These are phyloP conservation scores for Drosophila bocqueti DNA, from an alignment of 1,140 invertebrate species.

Conservation along the genomic window DNA sequence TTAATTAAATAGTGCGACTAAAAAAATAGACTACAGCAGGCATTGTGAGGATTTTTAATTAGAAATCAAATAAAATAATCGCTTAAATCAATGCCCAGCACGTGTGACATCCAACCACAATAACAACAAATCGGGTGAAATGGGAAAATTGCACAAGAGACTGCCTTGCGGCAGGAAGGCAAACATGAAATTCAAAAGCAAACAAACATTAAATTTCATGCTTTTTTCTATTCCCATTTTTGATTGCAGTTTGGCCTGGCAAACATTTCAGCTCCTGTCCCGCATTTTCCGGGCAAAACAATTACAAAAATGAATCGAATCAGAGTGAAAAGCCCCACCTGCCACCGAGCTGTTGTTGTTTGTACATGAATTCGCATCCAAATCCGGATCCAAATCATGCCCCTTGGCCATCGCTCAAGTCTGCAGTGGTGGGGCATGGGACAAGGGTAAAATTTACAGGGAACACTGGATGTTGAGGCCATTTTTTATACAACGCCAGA, in stretches of 20 bases:
- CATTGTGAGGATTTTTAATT: conserved; percentile 69
- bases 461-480: conserved; percentile 1
- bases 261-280: conserved; percentile 60
- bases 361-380: conserved; percentile 57
- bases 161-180: conserved; percentile 27
- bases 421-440: neutral
- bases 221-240: conserved; percentile 52
- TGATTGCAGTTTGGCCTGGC: conserved; percentile 66
- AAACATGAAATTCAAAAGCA: conserved; percentile 51
- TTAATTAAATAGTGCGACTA: conserved; percentile 66
- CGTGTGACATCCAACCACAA: conserved; percentile 60
- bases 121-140: conserved; percentile 18
- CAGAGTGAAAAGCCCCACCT: conserved; percentile 24
- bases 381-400: conserved; percentile 56
- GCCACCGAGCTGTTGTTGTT: conserved; percentile 48
- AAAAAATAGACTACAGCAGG: neutral
- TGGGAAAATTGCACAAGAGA: conserved; percentile 11
- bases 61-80: conserved; percentile 78
- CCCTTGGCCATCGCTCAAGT: conserved; percentile 63
- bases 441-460: neutral
- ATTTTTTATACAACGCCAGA: conserved; percentile 57
- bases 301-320: conserved; percentile 62
- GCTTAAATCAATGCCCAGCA: conserved; percentile 70
- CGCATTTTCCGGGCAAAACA: conserved; percentile 57
- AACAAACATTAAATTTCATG: conserved; percentile 71